Evolutionary conservation across 2,888 invertebrate species (phyloP).

Genomic region (Rhamphomyia laevipes): DNA sequence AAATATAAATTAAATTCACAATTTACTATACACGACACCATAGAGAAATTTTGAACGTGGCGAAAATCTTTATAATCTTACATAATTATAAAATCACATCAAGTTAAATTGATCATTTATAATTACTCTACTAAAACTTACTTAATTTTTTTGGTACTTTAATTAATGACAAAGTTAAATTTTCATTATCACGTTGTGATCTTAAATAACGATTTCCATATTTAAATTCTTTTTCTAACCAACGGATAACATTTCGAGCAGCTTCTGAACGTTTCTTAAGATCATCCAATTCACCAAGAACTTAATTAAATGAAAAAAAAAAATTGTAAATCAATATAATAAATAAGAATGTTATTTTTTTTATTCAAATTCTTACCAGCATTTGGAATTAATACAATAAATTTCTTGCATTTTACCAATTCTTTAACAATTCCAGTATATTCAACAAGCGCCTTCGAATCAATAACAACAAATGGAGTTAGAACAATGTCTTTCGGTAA

Average conservation of each 20-base stretch:
- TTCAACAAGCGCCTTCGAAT: slow-evolving; percentile 66
- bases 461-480: slow-evolving; percentile 81
- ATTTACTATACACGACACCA: neutral
- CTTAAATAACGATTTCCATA: slow-evolving; percentile 78
- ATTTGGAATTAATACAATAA: slow-evolving; percentile 78
- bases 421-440: slow-evolving; percentile 69
- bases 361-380: slow-evolving; percentile 50
- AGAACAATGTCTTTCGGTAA: slow-evolving; percentile 39
- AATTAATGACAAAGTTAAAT: slow-evolving; percentile 55
- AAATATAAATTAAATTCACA: neutral
- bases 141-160: slow-evolving; percentile 69
- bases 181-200: slow-evolving; percentile 76
- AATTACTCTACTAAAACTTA: slow-evolving; percentile 35
- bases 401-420: slow-evolving; percentile 67
- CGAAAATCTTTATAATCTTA: too few relatives aligned
- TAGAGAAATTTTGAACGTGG: too few relatives aligned
- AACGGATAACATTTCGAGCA: slow-evolving; percentile 85
- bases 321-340: neutral
- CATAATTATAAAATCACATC: too few relatives aligned
- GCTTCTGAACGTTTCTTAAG: slow-evolving; percentile 72
- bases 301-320: slow-evolving; percentile 38
- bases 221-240: slow-evolving; percentile 79
- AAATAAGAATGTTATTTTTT: neutral
- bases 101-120: too few relatives aligned
- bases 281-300: slow-evolving; percentile 78